Base-by-base conservation (phyloP, 2,888 invertebrate species). In the Acanthosepion pharaonis region DNA sequence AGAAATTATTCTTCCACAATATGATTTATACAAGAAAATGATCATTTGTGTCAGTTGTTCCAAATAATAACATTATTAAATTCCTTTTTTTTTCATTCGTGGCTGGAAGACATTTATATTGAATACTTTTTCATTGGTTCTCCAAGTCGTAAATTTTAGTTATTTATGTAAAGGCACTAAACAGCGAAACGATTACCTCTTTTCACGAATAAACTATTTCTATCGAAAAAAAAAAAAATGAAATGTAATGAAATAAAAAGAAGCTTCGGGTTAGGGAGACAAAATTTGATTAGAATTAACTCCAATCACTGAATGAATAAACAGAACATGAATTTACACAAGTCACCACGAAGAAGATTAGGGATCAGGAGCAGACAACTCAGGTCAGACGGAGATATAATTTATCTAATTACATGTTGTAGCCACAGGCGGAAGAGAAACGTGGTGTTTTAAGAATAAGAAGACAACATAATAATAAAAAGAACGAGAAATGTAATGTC, bases 281-380 rank as follows among this genome's bases (percentile, higher is more conserved):
- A 78, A 78, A 78, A 78, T 78, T 78, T 78, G 78, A 78, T n/a
- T 78, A 15, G 78, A 78, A 78, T 78, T 78, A 78, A 78, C 78
- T 78, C 78, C 78, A 78, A 78, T 78, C n/a, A 78, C n/a, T n/a
- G 78, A n/a, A 15, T n/a, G 78, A 78, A n/a, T 78, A 78, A 78
- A 78, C 78, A 78, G 78, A 28, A 15, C 78, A 78, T 2, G 11
- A 78, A 78, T 78, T 78, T 78, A 78, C 78, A 78, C 78, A 78
- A 78, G 78, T 15, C 78, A 33, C 78, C n/a, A 78, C 15, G 78
- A 3, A 78, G 78, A 78, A n/a, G n/a, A 78, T 78, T 78, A 78
- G n/a, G 78, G n/a, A 78, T 78, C 78, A n/a, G 78, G 78, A 33
- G 78, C 78, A n/a, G 78, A 78, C 78, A 78, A 78, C 78, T 78